Evolutionary conservation across 2,113 vertebrate species (phyloP).

Genomic region (Bos taurus): DNA sequence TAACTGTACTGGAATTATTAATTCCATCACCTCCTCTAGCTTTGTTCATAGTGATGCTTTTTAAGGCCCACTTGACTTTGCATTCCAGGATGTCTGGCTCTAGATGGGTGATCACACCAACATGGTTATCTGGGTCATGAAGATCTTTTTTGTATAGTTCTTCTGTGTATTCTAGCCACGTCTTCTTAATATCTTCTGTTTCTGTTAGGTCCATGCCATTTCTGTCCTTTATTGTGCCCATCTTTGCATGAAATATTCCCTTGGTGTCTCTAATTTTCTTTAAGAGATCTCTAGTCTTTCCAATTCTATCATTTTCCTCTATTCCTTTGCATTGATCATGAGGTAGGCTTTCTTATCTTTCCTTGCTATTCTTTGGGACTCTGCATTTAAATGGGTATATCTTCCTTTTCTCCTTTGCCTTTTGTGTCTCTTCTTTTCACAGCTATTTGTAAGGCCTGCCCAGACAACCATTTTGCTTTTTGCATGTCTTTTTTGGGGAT

Average conservation of each 20-base stretch:
- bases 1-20: not conserved
- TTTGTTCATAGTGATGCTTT: not conserved
- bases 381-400: not conserved
- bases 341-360: not conserved
- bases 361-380: not conserved
- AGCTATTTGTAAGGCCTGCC: not conserved
- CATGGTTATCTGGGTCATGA: not conserved
- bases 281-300: not conserved
- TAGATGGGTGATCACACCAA: not conserved
- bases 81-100: not conserved
- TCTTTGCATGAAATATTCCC: not conserved
- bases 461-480: not conserved
- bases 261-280: not conserved
- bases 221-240: not conserved
- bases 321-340: not conserved
- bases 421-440: not conserved
- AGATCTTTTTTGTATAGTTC: not conserved
- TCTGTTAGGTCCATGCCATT: not conserved
- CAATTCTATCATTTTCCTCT: not conserved
- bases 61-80: not conserved
- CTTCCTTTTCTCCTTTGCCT: not conserved
- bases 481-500: not conserved
- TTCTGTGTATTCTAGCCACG: not conserved
- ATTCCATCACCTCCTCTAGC: not conserved
- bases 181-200: not conserved